A percentile compares a stretch with the other conserved stretches of the same genome.
Evolutionary conservation across 2,888 invertebrate species (phyloP).

Genomic region (Seira ritae): DNA sequence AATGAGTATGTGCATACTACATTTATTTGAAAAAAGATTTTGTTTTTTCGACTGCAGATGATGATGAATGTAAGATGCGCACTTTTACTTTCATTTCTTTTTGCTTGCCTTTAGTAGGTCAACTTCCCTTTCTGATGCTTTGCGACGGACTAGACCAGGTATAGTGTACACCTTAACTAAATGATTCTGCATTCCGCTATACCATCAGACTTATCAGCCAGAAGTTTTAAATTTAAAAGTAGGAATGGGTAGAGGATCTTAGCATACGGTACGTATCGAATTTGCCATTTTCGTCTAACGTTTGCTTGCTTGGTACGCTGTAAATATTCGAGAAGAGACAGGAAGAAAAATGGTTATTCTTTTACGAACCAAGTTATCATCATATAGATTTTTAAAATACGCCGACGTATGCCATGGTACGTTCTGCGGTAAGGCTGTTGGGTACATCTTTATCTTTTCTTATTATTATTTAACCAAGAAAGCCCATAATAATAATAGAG

Average conservation of each 20-base stretch:
- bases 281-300: too few relatives aligned
- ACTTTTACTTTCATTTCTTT: slow-evolving; percentile 64
- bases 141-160: background rate
- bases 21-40: background rate
- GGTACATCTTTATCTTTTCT: slow-evolving; percentile 2
- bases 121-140: slow-evolving; percentile 55
- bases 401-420: background rate
- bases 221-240: background rate
- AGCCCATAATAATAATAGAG: background rate
- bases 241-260: too few relatives aligned
- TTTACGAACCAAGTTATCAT: background rate
- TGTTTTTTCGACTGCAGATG: background rate
- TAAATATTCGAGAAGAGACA: background rate
- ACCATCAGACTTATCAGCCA: background rate
- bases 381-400: background rate
- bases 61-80: slow-evolving; percentile 31
- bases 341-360: background rate
- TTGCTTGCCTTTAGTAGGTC: slow-evolving; percentile 69
- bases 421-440: background rate
- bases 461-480: background rate
- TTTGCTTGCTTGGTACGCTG: background rate
- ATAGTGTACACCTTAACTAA: background rate
- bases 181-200: background rate
- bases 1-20: background rate
- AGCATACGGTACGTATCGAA: too few relatives aligned